Conservation (phyloP, 1,140 invertebrate species). For the Coenobita brevimanus region DNA sequence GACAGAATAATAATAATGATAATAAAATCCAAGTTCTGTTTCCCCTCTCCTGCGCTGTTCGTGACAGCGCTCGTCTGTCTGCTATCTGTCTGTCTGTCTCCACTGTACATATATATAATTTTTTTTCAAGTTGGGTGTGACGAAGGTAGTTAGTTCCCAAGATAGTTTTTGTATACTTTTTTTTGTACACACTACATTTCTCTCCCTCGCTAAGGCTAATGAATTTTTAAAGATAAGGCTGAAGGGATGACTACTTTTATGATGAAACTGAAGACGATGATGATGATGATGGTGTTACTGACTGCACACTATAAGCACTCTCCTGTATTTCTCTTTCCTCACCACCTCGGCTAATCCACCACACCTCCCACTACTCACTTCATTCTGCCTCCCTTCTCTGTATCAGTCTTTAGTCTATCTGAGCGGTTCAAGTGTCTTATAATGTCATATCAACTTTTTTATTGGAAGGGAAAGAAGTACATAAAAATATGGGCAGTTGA, state of each 20-base stretch:
- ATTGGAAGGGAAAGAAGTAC: slow-evolving; percentile 12
- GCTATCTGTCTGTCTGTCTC: no score
- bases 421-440: slow-evolving; percentile 63
- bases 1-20: not conserved
- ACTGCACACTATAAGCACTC: slow-evolving; percentile 8
- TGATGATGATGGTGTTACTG: slow-evolving; percentile 12
- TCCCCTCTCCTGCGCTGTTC: slow-evolving; percentile 16
- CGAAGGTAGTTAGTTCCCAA: not conserved
- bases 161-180: slow-evolving; percentile 16
- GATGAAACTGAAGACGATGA: not conserved
- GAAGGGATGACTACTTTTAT: no score
- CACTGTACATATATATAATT: not conserved
- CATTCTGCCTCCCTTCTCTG: slow-evolving; percentile 15
- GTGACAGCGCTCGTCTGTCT: slow-evolving; percentile 34
- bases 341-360: no score
- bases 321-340: slow-evolving; percentile 13
- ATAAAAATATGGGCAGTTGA: slow-evolving; percentile 31
- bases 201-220: no score
- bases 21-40: slow-evolving; percentile 13
- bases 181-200: not conserved
- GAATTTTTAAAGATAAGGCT: no score
- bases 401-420: slow-evolving; percentile 8
- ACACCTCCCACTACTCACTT: no score
- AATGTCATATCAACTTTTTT: slow-evolving; percentile 50
- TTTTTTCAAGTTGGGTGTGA: slow-evolving; percentile 48